Conservation (phyloP, 30 jellyfish, hydroid and myxozoan genomes). For the Sanderia malayensis region DNA sequence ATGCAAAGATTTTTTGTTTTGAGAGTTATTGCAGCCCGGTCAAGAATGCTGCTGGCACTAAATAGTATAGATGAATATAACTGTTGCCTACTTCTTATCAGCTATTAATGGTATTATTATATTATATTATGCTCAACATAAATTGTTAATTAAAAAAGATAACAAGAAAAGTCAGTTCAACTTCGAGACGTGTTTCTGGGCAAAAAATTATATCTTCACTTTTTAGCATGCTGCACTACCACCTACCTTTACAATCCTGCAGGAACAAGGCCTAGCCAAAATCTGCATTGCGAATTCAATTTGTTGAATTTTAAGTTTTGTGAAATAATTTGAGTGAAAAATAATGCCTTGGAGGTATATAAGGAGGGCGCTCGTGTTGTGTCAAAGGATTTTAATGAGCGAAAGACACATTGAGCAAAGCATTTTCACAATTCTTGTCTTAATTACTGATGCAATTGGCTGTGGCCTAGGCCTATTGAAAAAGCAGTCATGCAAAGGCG, state of each 20-base stretch:
- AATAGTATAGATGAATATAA: no score
- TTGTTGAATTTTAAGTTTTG: not conserved
- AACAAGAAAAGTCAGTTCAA: no score
- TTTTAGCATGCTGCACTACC: no score
- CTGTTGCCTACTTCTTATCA: no score
- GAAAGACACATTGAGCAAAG: constrained; percentile 51
- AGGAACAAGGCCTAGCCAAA: no score
- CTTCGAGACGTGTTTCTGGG: no score
- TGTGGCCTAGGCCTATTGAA: constrained; percentile 6
- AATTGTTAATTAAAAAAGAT: no score
- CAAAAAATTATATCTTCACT: no score
- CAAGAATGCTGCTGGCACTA: not conserved
- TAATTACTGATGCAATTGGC: constrained; percentile 12
- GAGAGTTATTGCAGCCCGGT: not conserved
- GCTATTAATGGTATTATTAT: no score
- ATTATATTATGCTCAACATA: no score
- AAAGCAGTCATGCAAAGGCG: not conserved
- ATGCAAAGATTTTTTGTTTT: not conserved
- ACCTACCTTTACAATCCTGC: no score
- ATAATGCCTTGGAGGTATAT: not conserved
- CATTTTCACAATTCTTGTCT: constrained; percentile 4
- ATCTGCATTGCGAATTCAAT: no score
- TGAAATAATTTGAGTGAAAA: not conserved
- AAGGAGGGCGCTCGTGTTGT: not conserved
- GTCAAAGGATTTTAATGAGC: not conserved